Evolutionary conservation across 2,888 invertebrate species (phyloP), one percentile per base, ranked within the genome.

Genomic region (Oscheius sp.): DNA sequence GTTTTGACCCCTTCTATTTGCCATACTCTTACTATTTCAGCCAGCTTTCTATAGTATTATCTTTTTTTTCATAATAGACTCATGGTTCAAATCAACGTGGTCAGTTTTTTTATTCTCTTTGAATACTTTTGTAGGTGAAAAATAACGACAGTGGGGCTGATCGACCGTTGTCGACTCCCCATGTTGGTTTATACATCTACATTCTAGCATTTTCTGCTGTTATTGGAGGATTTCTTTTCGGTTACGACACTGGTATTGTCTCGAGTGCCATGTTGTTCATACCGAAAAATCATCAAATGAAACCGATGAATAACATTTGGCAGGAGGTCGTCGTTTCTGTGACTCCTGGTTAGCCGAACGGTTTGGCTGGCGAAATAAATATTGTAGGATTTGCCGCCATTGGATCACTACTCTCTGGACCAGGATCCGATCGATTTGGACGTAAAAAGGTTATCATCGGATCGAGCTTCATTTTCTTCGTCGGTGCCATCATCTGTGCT

Each of bases 241-340:
- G 89, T 24, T 90, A 90, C 82, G 90, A 90, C 78, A 90, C 89
- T 0, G 89, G 89, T 6, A 89, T 90, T 33, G 88, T 90, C 2
- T 89, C 89, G 0, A 89, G 89, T 17, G 80, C 82, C 1, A 78
- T 81, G 80, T 68, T 81, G 22, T 81, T 77, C 54, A 75, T 79
- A 4, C 80, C 78, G 2, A 68, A 73, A 30, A 71, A 73, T 36
- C 36, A 28, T 1, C 72, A 74, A 17, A 74, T 84, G 74, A 69
- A 69, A 20, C 79, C 80, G 6, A 66, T 84, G 71, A 62, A 68
- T 57, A 72, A 70, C 5, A 41, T 75, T 2, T 84, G 83, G 82
- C 76, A 83, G 44, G 83, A 84, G 67, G 28, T 84, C 9, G 80
- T 84, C 56, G 82, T 82, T 22, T 68, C 74, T 45, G 51, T 81